phyloP scores from a whole-genome alignment of 2,888 invertebrate species.

The Sinopyrophorus schimmeli region DNA sequence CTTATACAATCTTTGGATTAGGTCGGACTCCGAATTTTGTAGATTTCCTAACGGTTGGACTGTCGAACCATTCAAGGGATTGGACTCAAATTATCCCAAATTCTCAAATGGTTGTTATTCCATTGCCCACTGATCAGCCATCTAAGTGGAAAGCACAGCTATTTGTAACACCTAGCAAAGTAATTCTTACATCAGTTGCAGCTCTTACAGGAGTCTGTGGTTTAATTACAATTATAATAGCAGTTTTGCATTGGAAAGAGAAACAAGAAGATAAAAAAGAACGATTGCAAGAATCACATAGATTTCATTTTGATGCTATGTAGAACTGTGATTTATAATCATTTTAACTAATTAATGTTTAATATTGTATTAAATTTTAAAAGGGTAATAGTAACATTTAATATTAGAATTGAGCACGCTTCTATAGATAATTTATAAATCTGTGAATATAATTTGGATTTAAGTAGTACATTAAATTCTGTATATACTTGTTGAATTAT shows the following conservation, averaged over 20 bases:
- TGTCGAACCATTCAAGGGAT: constrained; percentile 69
- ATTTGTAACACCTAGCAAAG: constrained; percentile 92
- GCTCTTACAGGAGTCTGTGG: constrained; percentile 86
- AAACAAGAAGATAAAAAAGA: constrained; percentile 79
- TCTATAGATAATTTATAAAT: no score
- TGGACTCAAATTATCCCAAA: constrained; percentile 97
- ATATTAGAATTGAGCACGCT: no score
- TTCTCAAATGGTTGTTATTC: constrained; percentile 95
- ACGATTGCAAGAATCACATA: constrained; percentile 76
- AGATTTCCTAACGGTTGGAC: constrained; percentile 81
- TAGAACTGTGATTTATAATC: constrained; percentile 52
- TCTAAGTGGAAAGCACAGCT: constrained; percentile 86
- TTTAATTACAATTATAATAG: constrained; percentile 82
- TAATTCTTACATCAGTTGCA: constrained; percentile 88
- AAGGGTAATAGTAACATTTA: no score
- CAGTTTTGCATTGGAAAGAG: constrained; percentile 88
- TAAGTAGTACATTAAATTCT: no score
- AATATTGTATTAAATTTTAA: no score
- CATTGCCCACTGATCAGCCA: constrained; percentile 77
- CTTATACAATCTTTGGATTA: constrained; percentile 95
- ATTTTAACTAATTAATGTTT: no score
- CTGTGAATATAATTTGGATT: no score
- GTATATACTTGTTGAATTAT: no score
- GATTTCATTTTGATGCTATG: constrained; percentile 88
- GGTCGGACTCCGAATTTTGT: constrained; percentile 98